Percentiles rank a stretch among this genome's conserved stretches.
Conservation (phyloP, 1,140 invertebrate genomes). For the Penaeus vannamei region DNA sequence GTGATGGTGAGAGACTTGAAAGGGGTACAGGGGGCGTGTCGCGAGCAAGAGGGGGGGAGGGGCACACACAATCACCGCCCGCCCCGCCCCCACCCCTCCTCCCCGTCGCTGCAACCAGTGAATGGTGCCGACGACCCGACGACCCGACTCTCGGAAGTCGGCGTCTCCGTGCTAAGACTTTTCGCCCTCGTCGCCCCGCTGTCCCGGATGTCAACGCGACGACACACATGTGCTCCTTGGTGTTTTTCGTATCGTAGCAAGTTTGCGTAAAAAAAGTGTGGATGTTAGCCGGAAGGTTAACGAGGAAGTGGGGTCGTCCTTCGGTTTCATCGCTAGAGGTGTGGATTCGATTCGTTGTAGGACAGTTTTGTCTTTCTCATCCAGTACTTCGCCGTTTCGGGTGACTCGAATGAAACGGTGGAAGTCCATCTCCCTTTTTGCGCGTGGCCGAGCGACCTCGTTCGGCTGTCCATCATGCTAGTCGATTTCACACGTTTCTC, state of each 20-base stretch:
- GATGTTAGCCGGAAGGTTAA: neutral
- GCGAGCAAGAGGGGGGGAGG: neutral
- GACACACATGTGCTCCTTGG: neutral
- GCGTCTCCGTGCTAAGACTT: constrained; percentile 1
- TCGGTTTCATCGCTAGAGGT: too few species aligned
- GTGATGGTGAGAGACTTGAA: constrained; percentile 5
- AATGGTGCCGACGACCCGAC: constrained; percentile 14
- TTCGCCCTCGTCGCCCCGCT: neutral
- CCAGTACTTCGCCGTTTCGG: too few species aligned
- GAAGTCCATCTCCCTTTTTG: too few species aligned
- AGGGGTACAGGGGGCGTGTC: neutral
- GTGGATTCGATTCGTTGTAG: too few species aligned
- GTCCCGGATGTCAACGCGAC: neutral
- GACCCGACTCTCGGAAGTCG: neutral
- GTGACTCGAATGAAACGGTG: too few species aligned
- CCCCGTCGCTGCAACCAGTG: neutral
- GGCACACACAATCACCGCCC: neutral
- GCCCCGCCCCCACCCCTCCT: neutral
- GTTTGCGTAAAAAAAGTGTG: constrained; percentile 2
- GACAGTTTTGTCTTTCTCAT: too few species aligned
- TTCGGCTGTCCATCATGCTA: too few species aligned
- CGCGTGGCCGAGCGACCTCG: too few species aligned
- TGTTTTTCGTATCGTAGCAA: constrained; percentile 23
- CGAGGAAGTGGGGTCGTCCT: neutral
- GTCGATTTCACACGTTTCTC: too few species aligned